Conservation (phyloP, 2,797 vertebrate genomes). For the Myotis planiceps region DNA sequence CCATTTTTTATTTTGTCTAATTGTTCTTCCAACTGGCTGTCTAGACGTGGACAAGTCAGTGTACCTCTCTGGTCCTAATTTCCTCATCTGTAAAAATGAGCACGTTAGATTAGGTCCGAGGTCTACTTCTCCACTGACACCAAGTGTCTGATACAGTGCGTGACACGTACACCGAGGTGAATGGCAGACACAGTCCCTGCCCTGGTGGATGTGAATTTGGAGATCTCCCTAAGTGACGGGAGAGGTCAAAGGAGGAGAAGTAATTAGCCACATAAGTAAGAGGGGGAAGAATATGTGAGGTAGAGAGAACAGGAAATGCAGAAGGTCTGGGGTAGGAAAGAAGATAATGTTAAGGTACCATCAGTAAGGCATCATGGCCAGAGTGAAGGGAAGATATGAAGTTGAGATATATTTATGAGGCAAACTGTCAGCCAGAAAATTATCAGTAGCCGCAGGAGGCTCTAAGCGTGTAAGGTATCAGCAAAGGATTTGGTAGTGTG, state of each 20-base stretch:
- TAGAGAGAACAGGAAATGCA: neutral
- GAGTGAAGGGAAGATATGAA: neutral
- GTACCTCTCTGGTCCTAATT: neutral
- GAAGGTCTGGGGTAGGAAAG: neutral
- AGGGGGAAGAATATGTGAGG: neutral
- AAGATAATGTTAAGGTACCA: neutral
- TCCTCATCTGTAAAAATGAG: neutral
- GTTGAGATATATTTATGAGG: neutral
- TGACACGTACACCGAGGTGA: neutral
- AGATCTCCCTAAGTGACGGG: neutral
- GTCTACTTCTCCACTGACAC: neutral
- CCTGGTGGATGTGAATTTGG: neutral
- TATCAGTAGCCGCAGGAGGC: neutral
- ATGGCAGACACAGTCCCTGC: neutral
- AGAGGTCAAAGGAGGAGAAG: neutral
- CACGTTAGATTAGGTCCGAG: neutral
- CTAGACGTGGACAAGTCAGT: neutral
- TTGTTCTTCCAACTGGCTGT: neutral
- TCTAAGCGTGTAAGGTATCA: neutral
- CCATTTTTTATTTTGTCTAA: neutral
- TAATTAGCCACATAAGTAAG: neutral
- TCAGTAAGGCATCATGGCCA: neutral
- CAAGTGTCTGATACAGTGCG: neutral
- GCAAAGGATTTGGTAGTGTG: neutral
- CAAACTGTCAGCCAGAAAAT: neutral